Conservation (phyloP, 2,888 invertebrate species). For the Mesorhabditis spiculigera region DNA sequence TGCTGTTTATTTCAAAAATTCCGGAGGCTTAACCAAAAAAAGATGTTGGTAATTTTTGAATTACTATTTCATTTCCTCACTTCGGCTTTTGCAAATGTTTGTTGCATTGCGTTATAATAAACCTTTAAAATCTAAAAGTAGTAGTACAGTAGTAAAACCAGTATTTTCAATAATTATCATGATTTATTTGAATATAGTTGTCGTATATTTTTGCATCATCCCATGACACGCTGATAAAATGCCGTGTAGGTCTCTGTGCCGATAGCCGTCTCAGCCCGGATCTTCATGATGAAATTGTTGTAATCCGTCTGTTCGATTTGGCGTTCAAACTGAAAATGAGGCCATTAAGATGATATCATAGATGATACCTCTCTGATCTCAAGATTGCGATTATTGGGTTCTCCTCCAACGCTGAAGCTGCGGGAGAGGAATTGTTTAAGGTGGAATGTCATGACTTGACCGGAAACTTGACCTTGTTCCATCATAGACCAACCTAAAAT, state of each 20-base stretch:
- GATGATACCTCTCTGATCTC: slow-evolving; percentile 48
- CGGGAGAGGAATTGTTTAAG: slow-evolving; percentile 54
- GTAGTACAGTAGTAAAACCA: no score
- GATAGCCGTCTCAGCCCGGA: slow-evolving; percentile 52
- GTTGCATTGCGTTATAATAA: no score
- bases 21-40: no score
- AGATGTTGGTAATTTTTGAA: no score
- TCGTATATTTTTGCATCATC: slow-evolving; percentile 7
- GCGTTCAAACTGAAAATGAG: slow-evolving; percentile 44
- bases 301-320: slow-evolving; percentile 52
- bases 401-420: slow-evolving; percentile 50
- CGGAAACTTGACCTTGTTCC: slow-evolving; percentile 56
- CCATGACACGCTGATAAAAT: slow-evolving; percentile 35
- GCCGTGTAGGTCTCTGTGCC: slow-evolving; percentile 54
- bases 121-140: no score
- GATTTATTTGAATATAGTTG: slow-evolving; percentile 6
- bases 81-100: no score
- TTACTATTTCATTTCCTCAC: no score
- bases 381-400: slow-evolving; percentile 34
- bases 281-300: slow-evolving; percentile 50
- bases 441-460: slow-evolving; percentile 53
- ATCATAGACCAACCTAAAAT: slow-evolving; percentile 55
- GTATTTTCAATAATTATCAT: slow-evolving; percentile 8
- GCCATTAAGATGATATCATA: neutral
- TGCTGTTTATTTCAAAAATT: no score